Percentiles rank a stretch among this genome's conserved stretches.
Evolutionary conservation across 35 echinoderm and acorn worm species (phyloP).

Genomic region (Anneissia japonica): DNA sequence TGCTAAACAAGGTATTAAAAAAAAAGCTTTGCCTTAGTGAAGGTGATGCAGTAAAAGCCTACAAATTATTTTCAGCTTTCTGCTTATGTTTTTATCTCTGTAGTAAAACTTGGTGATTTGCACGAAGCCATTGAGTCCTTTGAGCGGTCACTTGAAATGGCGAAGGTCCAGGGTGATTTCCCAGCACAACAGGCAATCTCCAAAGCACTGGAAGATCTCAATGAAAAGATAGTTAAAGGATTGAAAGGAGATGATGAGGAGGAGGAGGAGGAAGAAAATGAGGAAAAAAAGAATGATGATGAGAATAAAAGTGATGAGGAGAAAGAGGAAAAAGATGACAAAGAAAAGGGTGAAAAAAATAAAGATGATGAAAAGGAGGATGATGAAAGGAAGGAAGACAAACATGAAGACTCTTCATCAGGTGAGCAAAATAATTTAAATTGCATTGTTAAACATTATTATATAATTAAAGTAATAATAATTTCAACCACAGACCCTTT

Average conservation of each 20-base stretch:
- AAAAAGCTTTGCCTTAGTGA: neutral
- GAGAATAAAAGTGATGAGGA: slow-evolving; percentile 15
- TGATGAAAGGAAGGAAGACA: slow-evolving; percentile 10
- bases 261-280: slow-evolving; percentile 34
- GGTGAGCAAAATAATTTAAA: too few species aligned
- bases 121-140: slow-evolving; percentile 98
- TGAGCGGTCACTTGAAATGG: slow-evolving; percentile 90
- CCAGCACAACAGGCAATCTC: slow-evolving; percentile 85
- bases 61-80: too few species aligned
- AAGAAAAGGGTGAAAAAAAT: slow-evolving; percentile 7
- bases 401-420: neutral
- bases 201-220: slow-evolving; percentile 94
- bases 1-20: neutral
- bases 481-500: too few species aligned
- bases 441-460: too few species aligned
- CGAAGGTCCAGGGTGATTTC: slow-evolving; percentile 84
- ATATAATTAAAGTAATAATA: too few species aligned
- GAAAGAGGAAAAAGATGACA: slow-evolving; percentile 16
- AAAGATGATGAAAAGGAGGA: slow-evolving; percentile 2
- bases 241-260: slow-evolving; percentile 65
- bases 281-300: slow-evolving; percentile 22
- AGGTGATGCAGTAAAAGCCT: neutral
- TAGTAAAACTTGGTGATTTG: slow-evolving; percentile 93
- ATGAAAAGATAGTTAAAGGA: slow-evolving; percentile 91
- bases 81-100: slow-evolving; percentile 12